Conservation (phyloP, 2,797 vertebrate species). For the Eulemur rubriventer region DNA sequence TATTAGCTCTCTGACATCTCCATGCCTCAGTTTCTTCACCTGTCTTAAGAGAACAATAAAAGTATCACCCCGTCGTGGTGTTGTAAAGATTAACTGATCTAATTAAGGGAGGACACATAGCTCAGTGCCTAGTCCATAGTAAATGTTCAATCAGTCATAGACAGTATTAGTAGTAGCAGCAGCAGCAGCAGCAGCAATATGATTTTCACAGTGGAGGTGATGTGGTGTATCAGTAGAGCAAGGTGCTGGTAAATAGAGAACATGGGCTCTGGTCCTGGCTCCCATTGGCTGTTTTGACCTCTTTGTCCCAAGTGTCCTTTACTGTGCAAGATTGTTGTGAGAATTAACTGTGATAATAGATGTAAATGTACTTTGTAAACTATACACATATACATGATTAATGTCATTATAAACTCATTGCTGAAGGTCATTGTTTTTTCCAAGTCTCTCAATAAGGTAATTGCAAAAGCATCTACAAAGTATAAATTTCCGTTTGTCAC, state of each 20-base stretch:
- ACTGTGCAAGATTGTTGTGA: not conserved
- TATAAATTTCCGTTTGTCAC: not conserved
- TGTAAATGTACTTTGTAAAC: not conserved
- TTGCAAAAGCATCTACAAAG: not conserved
- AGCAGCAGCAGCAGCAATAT: not conserved
- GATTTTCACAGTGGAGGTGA: not conserved
- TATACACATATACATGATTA: not conserved
- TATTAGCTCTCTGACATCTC: not conserved
- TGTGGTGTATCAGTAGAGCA: not conserved
- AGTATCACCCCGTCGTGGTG: not conserved
- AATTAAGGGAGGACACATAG: not conserved
- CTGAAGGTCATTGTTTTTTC: not conserved
- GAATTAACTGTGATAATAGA: not conserved
- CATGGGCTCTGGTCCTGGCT: not conserved
- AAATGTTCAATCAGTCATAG: not conserved
- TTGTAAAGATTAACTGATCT: not conserved
- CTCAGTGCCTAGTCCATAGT: not conserved
- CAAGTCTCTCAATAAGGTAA: not conserved
- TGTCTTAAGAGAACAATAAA: not conserved
- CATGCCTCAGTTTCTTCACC: not conserved
- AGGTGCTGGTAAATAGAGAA: not conserved
- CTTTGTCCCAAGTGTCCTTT: not conserved
- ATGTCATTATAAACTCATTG: not conserved
- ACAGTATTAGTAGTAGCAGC: not conserved
- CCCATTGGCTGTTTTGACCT: not conserved